Conservation (phyloP, 2,888 invertebrate species). For the Philaethria dido region DNA sequence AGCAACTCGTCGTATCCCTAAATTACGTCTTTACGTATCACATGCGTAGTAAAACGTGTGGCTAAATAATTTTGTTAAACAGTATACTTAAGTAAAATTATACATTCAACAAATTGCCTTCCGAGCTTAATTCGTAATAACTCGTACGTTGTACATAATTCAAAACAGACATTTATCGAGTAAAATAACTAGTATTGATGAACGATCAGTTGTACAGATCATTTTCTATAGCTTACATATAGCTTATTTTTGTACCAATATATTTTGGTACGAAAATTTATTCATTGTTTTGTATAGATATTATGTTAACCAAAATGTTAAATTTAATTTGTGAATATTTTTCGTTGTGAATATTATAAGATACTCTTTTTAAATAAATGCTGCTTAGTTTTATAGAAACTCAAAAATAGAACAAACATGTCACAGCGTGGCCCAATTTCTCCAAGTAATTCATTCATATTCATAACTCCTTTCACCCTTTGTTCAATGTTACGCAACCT, state of each 20-base stretch:
- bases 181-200: neutral
- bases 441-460: constrained; percentile 76
- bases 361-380: neutral
- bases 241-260: neutral
- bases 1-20: constrained; percentile 63
- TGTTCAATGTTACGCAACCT: constrained; percentile 70
- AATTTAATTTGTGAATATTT: no score
- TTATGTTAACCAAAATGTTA: no score
- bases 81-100: constrained; percentile 15
- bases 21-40: constrained; percentile 52
- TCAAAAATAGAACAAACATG: constrained; percentile 45
- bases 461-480: constrained; percentile 75
- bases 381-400: constrained; percentile 35
- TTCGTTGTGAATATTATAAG: no score
- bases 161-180: constrained; percentile 1
- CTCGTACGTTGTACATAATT: neutral
- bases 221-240: neutral
- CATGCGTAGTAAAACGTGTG: constrained; percentile 38
- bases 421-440: constrained; percentile 65
- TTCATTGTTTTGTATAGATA: no score
- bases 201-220: neutral
- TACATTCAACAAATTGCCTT: neutral
- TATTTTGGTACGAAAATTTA: no score
- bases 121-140: constrained; percentile 1
- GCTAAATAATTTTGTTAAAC: constrained; percentile 37